Percentiles rank a stretch among this genome's conserved stretches.
phyloP scores from a whole-genome alignment of 2,113 vertebrate genomes.

The Bucco capensis region DNA sequence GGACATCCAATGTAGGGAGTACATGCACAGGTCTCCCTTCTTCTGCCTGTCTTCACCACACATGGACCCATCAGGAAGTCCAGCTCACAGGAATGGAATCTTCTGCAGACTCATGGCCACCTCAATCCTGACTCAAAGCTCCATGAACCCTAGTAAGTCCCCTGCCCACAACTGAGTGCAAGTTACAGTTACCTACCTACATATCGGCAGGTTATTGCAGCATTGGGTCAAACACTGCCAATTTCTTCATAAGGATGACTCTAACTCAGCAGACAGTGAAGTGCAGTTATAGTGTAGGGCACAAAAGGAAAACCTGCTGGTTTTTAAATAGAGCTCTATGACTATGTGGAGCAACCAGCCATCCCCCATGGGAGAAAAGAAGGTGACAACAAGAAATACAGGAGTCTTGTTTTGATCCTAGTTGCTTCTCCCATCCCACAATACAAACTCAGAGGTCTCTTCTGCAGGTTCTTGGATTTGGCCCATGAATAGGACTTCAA shows the following conservation, averaged over 20 bases:
- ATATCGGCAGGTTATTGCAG: not conserved
- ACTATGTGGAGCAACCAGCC: not conserved
- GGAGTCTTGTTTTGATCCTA: not conserved
- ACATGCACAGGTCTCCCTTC: not conserved
- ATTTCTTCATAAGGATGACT: not conserved
- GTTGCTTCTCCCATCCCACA: not conserved
- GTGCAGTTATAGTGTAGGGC: not conserved
- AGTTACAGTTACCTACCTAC: not conserved
- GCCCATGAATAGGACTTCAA: not conserved
- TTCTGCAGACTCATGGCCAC: not conserved
- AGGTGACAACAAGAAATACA: not conserved
- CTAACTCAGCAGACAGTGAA: not conserved
- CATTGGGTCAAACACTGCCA: not conserved
- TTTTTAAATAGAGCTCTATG: not conserved
- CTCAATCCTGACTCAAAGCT: not conserved
- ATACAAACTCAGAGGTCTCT: not conserved
- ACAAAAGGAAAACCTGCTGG: not conserved
- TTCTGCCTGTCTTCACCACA: not conserved
- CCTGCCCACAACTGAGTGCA: not conserved
- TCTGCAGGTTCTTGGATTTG: not conserved
- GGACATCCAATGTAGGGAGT: not conserved
- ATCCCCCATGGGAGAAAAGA: not conserved
- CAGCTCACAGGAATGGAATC: not conserved
- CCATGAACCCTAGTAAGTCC: rapidly evolving
- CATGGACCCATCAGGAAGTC: not conserved